These are phyloP conservation scores for Caenorhabditis inopinata DNA, from an alignment of 1,140 invertebrate species.

Conservation along the genomic window DNA sequence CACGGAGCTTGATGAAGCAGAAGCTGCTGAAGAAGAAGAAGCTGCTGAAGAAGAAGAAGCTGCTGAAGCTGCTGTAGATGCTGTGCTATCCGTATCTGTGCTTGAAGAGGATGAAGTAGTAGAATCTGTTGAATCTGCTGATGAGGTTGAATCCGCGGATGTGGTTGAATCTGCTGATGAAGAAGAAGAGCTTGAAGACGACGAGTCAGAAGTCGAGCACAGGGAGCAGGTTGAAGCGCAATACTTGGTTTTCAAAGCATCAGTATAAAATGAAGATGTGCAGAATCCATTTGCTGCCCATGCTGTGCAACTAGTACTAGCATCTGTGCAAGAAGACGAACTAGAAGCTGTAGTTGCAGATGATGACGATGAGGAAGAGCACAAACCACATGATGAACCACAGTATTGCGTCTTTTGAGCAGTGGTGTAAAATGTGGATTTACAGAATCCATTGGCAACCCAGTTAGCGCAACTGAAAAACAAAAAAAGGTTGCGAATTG, in stretches of 20 bases:
- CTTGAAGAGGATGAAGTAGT: too few species aligned
- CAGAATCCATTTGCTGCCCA: slow-evolving; percentile 22
- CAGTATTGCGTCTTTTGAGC: slow-evolving; percentile 20
- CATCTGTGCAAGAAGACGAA: neutral
- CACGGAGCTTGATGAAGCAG: neutral
- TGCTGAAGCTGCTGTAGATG: neutral
- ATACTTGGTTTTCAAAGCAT: neutral
- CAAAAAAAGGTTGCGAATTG: too few species aligned
- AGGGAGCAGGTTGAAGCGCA: slow-evolving; percentile 11
- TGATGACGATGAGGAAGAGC: neutral
- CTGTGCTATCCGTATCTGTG: too few species aligned
- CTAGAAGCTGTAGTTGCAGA: neutral
- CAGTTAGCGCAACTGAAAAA: slow-evolving; percentile 22
- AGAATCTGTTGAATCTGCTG: neutral
- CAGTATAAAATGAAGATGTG: slow-evolving; percentile 1
- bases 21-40: neutral
- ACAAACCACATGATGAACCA: neutral
- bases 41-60: neutral
- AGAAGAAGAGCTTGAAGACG: neutral
- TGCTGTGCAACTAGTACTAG: neutral
- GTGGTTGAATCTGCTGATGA: neutral
- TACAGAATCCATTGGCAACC: slow-evolving; percentile 23
- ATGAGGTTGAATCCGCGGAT: neutral
- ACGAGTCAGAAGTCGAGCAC: neutral
- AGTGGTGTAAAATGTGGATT: slow-evolving; percentile 6